Base-by-base conservation (phyloP, 2,888 invertebrate genomes). In the Drosophila formosana region DNA sequence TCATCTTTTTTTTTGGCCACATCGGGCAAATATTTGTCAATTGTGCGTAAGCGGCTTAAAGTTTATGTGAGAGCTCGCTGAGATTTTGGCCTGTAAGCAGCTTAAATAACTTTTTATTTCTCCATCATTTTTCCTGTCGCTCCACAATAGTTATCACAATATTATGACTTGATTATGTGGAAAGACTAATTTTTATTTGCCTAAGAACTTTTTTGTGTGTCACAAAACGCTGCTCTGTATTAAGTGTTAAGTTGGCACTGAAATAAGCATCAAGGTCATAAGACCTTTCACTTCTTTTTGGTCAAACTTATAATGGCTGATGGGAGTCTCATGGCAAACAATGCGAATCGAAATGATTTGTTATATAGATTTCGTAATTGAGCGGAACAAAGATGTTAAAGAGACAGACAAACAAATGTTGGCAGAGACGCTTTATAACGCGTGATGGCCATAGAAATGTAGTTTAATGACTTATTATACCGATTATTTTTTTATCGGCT, bases 121-220 rank as follows among this genome's bases (percentile, higher is more conserved):
- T 46, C 32, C 23, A 2, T 32, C 25, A 34, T 23, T 37, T 18
- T 32, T 34, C 52, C 49, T 26, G 60, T 63, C 62, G 53, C 46
- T 68, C 52, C 49, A 75, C 80, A 77, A 82, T 68, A 70, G 68
- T 78, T 80, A 82, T 83, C 80, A 80, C 80, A 87, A 86, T 86
- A 80, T 86, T 86, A 86, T 86, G 87, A 86, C 87, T 86, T 86
- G 87, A 86, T 86, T 87, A 86, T 82, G 84, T 66, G 69, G 77
- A 82, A 82, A 85, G 72, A 86, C 85, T 72, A 82, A 85, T 86
- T 85, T 85, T 84, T 79, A 82, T 84, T 62, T 67, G 73, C 61
- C 25, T 49, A 68, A 84, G 84, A 85, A 84, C 82, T 49, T 71
- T 64, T 78, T 73, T 72, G 55, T 68, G 25, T 34, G 25, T 34